Base-by-base conservation (phyloP, 2,888 invertebrate species). In the Gastrophysa polygoni region DNA sequence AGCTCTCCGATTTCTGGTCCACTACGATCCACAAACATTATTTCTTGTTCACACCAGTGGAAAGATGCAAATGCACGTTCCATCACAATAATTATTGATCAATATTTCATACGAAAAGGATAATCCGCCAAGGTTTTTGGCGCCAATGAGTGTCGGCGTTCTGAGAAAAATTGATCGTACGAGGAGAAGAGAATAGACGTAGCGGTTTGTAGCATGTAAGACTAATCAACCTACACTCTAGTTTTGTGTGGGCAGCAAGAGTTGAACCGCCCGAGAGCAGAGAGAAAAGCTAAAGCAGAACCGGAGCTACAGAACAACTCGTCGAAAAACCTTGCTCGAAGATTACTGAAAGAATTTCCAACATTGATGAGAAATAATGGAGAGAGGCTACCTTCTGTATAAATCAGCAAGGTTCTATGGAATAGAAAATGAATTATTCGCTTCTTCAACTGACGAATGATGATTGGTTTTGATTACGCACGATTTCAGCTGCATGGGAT, bases 181-280 rank as follows among this genome's bases (percentile, higher is more conserved):
- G 66, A 61, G 66, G 68, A 68, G 71, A 73, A 70, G 67, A 73
- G 71, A 72, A 71, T 73, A 70, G 73, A 72, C 69, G 67, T 73
- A 74, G 74, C 72, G 73, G 72, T 72, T 68, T 70, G 71, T 72
- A 73, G 70, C 73, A 73, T 75, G 73, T 75, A 73, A 73, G 71
- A 71, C 74, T 75, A 75, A 75, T 75, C 74, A 75, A 73, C 75
- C 75, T 75, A 75, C 75, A 75, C 75, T 75, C 71, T 71, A 71
- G 70, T 73, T 75, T 69, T 73, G 75, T 72, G 75, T 75, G 75
- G 75, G 75, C 67, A 71, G 75, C 61, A 59, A 54, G 57, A 74
- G 72, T 73, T 71, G 71, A 73, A 73, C 70, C 70, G 73, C 74
- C 73, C 61, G 61, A 66, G 68, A 68, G 67, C 65, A 68, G 58